Evolutionary conservation across 2,113 vertebrate species (phyloP).

Genomic region (human (Homo sapiens)): GRCh38 chrX:101667501-101668000

Average conservation of each 20-base stretch:
- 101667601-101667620: conserved; percentile 39
- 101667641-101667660: background rate
- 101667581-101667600: conserved; percentile 34
- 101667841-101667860: conserved; percentile 41
- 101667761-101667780: conserved; percentile 25
- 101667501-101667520: conserved; percentile 21
- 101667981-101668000: background rate
- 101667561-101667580: conserved; percentile 10
- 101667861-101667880: background rate
- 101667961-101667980: background rate
- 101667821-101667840: conserved; percentile 3
- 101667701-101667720: background rate
- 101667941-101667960: background rate
- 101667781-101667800: background rate
- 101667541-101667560: background rate
- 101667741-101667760: background rate
- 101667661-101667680: conserved; percentile 16
- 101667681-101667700: conserved; percentile 38
- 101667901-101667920: background rate
- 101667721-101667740: conserved; percentile 23
- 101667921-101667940: background rate
- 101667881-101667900: conserved; percentile 8
- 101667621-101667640: background rate
- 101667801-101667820: conserved; percentile 29
- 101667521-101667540: conserved; percentile 27